Percentiles rank a stretch among this genome's conserved stretches.
These are phyloP conservation scores for Tineola bisselliella DNA, from an alignment of 2,888 invertebrate species.

Conservation along the genomic window DNA sequence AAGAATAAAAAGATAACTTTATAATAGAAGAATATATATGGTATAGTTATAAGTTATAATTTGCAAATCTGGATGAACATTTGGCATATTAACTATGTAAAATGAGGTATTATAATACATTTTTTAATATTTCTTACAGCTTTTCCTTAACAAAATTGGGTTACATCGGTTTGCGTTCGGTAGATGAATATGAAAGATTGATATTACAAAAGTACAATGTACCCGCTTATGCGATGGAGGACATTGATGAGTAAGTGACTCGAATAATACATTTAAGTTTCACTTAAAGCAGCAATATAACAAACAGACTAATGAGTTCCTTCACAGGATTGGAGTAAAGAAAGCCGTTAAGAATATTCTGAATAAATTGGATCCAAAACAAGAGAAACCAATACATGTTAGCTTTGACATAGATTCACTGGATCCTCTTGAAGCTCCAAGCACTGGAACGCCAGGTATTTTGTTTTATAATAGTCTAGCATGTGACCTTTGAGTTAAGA, in stretches of 20 bases:
- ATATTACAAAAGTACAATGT: constrained; percentile 86
- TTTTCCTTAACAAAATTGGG: constrained; percentile 73
- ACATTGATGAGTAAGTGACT: constrained; percentile 55
- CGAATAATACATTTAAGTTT: too few species aligned
- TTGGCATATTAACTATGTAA: too few species aligned
- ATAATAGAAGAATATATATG: too few species aligned
- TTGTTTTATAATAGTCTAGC: background rate
- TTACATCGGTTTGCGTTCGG: constrained; percentile 84
- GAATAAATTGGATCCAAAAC: constrained; percentile 75
- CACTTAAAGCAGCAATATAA: too few species aligned
- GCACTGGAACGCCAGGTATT: constrained; percentile 85
- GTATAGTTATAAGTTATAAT: too few species aligned
- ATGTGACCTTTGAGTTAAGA: too few species aligned
- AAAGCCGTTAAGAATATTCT: constrained; percentile 78
- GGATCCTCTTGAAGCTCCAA: constrained; percentile 85
- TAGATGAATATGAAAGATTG: constrained; percentile 84
- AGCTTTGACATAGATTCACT: constrained; percentile 93
- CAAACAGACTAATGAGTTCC: too few species aligned
- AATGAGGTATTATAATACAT: too few species aligned
- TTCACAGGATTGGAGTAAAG: constrained; percentile 74
- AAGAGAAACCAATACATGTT: constrained; percentile 80
- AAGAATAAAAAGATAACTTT: too few species aligned
- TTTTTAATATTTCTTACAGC: constrained; percentile 44
- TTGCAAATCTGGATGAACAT: too few species aligned
- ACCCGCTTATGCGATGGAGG: constrained; percentile 85